Conservation (phyloP, 1,140 invertebrate genomes). For the Zaprionus gabonicus region DNA sequence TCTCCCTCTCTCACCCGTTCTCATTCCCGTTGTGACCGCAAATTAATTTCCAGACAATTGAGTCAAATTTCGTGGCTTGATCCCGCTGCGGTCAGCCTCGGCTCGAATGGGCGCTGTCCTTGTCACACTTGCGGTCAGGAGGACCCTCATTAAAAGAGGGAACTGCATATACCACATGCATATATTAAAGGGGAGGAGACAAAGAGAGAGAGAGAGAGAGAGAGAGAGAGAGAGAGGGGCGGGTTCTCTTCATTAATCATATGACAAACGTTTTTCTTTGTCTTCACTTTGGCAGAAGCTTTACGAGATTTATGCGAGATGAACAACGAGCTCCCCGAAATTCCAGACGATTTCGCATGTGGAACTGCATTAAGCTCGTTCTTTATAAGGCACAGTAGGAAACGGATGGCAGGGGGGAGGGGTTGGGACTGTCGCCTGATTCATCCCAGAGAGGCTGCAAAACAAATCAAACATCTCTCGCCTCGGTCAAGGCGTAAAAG, state of each 20-base stretch:
- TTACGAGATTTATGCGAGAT: slow-evolving; percentile 63
- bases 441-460: slow-evolving; percentile 17
- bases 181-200: neutral
- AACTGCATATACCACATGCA: neutral
- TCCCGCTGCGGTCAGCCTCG: slow-evolving; percentile 6
- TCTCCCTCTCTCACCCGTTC: slow-evolving; percentile 19
- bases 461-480: neutral
- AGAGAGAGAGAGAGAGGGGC: slow-evolving; percentile 3
- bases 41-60: slow-evolving; percentile 75
- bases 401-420: too few relatives aligned
- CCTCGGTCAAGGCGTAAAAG: slow-evolving; percentile 23
- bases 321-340: slow-evolving; percentile 1
- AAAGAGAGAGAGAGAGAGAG: neutral
- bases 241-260: slow-evolving; percentile 68
- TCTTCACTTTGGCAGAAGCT: slow-evolving; percentile 54
- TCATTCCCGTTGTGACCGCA: slow-evolving; percentile 55
- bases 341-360: slow-evolving; percentile 11
- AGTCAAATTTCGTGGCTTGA: slow-evolving; percentile 16
- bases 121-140: slow-evolving; percentile 46
- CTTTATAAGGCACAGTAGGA: slow-evolving; percentile 16
- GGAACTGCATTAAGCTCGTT: slow-evolving; percentile 46
- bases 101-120: slow-evolving; percentile 22
- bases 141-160: slow-evolving; percentile 7
- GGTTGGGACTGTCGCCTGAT: slow-evolving; percentile 30
- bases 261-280: slow-evolving; percentile 80